Evolutionary conservation across 1,140 invertebrate species (phyloP).

Genomic region (Aphelinus certus): DNA sequence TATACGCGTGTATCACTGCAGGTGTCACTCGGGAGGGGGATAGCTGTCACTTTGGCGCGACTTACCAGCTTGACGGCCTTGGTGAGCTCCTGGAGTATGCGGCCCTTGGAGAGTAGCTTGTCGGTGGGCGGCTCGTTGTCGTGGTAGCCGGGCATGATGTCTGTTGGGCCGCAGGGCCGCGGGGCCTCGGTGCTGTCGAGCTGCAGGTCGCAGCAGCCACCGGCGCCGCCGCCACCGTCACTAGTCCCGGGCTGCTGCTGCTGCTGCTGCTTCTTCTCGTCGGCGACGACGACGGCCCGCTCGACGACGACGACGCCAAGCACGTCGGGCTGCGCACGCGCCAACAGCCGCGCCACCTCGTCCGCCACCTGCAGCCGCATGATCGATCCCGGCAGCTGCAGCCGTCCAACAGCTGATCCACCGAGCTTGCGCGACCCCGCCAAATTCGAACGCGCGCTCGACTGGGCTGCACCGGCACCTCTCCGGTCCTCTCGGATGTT

Average conservation of each 20-base stretch:
- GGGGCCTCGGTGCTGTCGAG: background rate
- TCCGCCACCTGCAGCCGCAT: constrained; percentile 30
- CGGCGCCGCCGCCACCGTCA: too few species aligned
- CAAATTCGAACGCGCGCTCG: constrained; percentile 3
- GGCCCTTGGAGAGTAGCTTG: constrained; percentile 62
- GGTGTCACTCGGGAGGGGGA: too few species aligned
- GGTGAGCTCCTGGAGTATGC: constrained; percentile 63
- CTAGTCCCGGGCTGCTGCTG: too few species aligned
- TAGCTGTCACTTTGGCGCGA: constrained; percentile 2
- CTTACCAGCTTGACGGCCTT: constrained; percentile 66
- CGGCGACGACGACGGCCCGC: background rate
- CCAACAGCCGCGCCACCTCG: constrained; percentile 9
- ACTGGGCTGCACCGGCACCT: background rate
- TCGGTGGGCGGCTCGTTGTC: constrained; percentile 63
- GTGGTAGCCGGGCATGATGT: constrained; percentile 43
- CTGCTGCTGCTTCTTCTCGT: too few species aligned
- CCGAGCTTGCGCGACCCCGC: background rate
- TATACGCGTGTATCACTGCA: too few species aligned
- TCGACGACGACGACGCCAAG: background rate
- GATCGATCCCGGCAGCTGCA: constrained; percentile 27
- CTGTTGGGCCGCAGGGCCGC: background rate
- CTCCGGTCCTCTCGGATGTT: too few species aligned
- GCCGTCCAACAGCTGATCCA: background rate
- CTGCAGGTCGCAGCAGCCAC: too few species aligned
- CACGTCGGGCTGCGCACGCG: constrained; percentile 23